Base-by-base conservation (phyloP, 2,888 invertebrate genomes). In the Eudasyphora cyanicolor region DNA sequence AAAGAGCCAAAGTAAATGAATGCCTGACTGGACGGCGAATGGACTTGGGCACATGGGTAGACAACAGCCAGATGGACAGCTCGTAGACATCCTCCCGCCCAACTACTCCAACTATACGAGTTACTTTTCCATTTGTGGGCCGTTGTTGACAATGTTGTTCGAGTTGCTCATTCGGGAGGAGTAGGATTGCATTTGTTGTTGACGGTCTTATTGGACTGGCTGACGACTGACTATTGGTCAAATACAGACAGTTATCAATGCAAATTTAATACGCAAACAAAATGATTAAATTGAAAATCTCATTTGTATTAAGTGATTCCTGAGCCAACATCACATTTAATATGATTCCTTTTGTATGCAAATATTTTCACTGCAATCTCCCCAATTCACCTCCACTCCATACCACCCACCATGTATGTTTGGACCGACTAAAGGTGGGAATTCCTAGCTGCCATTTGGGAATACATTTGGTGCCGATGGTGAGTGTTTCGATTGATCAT, bases 231-330 rank as follows among this genome's bases (percentile, higher is more conserved):
- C n/a, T 90, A 88, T 88, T 87, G 90, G 91, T 90, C 91, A 91
- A 83, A 91, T 91, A 91, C 89, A 91, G 91, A 91, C 91, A 91
- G 90, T 91, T 91, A 90, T 90, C 89, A 91, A 91, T 91, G 91
- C 91, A 91, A 91, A 91, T 91, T 91, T 91, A 91, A 91, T 91
- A 90, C 89, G 91, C 90, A 91, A 91, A 91, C 90, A 90, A 88
- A 86, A 88, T 89, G 89, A 89, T 88, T 89, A 91, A 91, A 91
- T 91, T 91, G 91, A 89, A 91, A 91, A 91, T 91, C 90, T 90
- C 88, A 91, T 91, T 89, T 89, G 86, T 86, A 86, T 86, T 88
- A 89, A 89, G 90, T 89, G 89, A 85, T 82, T 78, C 82, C 71
- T 84, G 80, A 79, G 84, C 81, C 69, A 84, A 84, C 76, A 84